Evolutionary conservation across 2,888 invertebrate genomes (phyloP), one percentile per base, ranked within the genome.

Genomic region (Coenonympha glycerion): DNA sequence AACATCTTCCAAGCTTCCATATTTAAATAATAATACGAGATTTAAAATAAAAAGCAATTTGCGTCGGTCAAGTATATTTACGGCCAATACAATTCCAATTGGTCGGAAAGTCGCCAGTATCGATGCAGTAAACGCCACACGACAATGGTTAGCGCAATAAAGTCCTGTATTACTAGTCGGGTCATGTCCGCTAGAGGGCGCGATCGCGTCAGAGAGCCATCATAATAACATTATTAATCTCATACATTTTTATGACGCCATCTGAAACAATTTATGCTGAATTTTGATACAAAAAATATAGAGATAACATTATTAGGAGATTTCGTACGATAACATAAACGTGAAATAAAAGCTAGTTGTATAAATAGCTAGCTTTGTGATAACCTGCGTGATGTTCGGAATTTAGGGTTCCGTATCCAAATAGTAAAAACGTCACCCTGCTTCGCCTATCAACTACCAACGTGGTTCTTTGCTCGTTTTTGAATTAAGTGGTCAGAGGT

Each of bases 111-210:
- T 37, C 37, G 26, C 26, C 30, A 16, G 31, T 16, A 31, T 47
- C 15, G 37, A 39, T 28, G 24, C 28, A 30, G 11, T 28, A 11
- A 41, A 11, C n/a, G 18, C 26, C 26, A 26, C 9, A 9, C 18
- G 19, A n/a, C 41, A 19, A 41, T 28, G 30, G 28, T 11, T 30
- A 18, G 45, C 40, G 47, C 34, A 36, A 47, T 44, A 58, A 55
- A 59, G 49, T 49, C 49, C 46, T 50, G 24, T 52, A 57, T 59
- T 57, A 46, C 54, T 59, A 60, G 59, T 59, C 59, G 45, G 40
- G 28, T 34, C 59, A 53, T 54, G 59, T 56, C 37, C 51, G 11
- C 3, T 16, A 6, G 33, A 33, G 45, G 33, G 44, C 22, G 30
- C 24, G 45, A 11, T 16, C 24, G 24, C 26, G 9, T 44, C 42